A percentile compares a stretch with the other conserved stretches of the same genome.
Conservation (phyloP, 2,888 invertebrate genomes). For the Globia sparganii region DNA sequence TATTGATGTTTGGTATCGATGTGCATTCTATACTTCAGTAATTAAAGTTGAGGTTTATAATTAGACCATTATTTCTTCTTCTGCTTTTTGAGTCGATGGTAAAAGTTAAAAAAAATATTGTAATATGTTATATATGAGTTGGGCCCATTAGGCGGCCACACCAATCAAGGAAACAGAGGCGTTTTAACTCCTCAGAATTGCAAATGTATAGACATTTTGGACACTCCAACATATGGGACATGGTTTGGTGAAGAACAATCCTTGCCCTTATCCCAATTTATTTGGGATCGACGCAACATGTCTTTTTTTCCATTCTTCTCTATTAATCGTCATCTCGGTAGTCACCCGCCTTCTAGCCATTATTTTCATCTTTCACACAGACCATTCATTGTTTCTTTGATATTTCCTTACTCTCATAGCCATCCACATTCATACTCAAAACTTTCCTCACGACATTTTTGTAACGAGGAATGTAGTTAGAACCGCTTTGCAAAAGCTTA, state of each 20-base stretch:
- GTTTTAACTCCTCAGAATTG: neutral
- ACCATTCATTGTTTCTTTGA: neutral
- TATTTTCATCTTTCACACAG: no score
- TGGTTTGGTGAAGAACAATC: neutral
- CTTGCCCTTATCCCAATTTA: neutral
- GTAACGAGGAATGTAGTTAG: neutral
- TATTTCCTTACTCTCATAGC: no score
- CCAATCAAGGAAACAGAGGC: neutral
- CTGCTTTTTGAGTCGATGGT: neutral
- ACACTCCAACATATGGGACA: neutral
- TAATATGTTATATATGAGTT: neutral
- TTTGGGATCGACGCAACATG: neutral
- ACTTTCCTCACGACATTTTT: neutral
- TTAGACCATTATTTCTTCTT: neutral
- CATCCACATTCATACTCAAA: neutral
- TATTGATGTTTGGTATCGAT: slow-evolving; percentile 47
- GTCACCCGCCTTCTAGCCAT: neutral
- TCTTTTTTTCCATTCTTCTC: neutral
- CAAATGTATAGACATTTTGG: neutral
- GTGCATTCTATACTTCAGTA: slow-evolving; percentile 13
- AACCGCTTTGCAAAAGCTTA: neutral
- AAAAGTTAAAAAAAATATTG: neutral
- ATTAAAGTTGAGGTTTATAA: slow-evolving; percentile 6
- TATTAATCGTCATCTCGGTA: neutral
- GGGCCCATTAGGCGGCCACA: neutral